Evolutionary conservation across 1,140 invertebrate species (phyloP).

Genomic region (Zaprionus taronus): DNA sequence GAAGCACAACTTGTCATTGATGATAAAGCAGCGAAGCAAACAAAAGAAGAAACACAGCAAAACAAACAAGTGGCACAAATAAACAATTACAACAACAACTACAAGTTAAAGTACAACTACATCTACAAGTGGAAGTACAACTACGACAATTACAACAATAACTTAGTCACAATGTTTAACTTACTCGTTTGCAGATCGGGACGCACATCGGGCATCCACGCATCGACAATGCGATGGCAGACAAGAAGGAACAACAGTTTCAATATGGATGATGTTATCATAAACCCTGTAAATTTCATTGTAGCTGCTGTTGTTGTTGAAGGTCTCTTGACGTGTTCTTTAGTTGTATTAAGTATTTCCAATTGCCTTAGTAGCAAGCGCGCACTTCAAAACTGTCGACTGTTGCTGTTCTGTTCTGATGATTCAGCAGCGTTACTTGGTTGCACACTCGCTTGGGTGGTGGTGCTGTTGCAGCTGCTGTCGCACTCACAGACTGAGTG

Average conservation of each 20-base stretch:
- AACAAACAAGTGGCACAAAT: constrained; percentile 65
- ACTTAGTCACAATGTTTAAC: constrained; percentile 36
- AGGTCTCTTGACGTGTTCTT: constrained; percentile 60
- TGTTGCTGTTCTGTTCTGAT: constrained; percentile 42
- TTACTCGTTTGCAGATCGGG: constrained; percentile 82
- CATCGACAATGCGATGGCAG: constrained; percentile 12
- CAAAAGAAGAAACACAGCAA: constrained; percentile 32
- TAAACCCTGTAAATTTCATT: constrained; percentile 44
- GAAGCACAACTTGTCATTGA: constrained; percentile 45
- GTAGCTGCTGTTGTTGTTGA: constrained; percentile 38
- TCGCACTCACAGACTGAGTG: constrained; percentile 38
- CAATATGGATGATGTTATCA: constrained; percentile 28
- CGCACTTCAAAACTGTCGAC: constrained; percentile 52
- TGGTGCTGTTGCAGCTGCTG: constrained; percentile 25
- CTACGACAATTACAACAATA: constrained; percentile 18
- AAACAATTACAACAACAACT: constrained; percentile 39
- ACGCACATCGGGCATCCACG: constrained; percentile 83
- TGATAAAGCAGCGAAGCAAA: constrained; percentile 58
- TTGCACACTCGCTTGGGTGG: constrained; percentile 35
- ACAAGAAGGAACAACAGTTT: background rate
- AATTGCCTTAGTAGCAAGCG: constrained; percentile 43
- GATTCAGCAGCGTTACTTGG: constrained; percentile 46
- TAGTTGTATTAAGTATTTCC: constrained; percentile 50
- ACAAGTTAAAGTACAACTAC: constrained; percentile 8
- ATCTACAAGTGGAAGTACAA: constrained; percentile 14